Evolutionary conservation across 2,888 invertebrate species (phyloP).

Genomic region (Dione juno): DNA sequence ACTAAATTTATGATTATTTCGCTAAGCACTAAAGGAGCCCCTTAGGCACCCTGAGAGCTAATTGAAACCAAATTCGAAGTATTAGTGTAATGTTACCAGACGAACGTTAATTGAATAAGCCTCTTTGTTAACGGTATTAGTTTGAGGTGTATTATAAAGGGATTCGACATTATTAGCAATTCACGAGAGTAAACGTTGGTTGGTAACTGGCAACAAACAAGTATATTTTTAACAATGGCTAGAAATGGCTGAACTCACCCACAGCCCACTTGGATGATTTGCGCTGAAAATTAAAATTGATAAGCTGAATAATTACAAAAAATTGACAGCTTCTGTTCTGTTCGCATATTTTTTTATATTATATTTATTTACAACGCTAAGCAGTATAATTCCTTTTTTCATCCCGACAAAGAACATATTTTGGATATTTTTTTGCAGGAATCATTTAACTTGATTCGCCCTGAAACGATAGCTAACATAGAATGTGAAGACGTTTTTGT

Average conservation of each 20-base stretch:
- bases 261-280: constrained; percentile 61
- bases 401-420: too few species aligned
- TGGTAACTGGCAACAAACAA: constrained; percentile 57
- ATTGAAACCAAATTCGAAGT: constrained; percentile 29
- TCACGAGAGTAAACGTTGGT: constrained; percentile 48
- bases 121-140: constrained; percentile 26
- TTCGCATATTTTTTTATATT: background rate
- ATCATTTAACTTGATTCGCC: too few species aligned
- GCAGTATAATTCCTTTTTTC: too few species aligned
- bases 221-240: constrained; percentile 68
- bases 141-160: constrained; percentile 37
- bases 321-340: constrained; percentile 42
- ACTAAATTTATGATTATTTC: constrained; percentile 16
- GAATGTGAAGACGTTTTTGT: too few species aligned
- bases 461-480: too few species aligned
- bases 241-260: constrained; percentile 54
- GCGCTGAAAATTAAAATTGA: constrained; percentile 60
- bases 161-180: constrained; percentile 55
- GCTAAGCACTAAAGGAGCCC: constrained; percentile 27
- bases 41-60: constrained; percentile 30
- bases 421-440: too few species aligned
- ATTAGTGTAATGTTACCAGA: constrained; percentile 29
- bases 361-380: background rate
- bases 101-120: constrained; percentile 37
- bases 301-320: constrained; percentile 50